Conservation (phyloP, 2,888 invertebrate genomes). For the Pseudococcus viburni region DNA sequence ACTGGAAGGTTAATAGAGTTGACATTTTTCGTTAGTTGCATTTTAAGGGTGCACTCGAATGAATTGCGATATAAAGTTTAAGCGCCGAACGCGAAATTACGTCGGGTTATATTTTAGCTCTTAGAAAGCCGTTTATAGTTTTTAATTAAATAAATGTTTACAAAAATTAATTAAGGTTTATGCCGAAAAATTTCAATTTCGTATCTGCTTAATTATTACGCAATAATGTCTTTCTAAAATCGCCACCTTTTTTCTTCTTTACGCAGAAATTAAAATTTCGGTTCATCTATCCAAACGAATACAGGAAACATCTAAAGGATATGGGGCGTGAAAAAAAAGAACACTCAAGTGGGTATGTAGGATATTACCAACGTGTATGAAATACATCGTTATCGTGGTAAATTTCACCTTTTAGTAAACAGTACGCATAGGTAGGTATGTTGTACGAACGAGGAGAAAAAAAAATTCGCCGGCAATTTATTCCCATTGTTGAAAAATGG, state of each 20-base stretch:
- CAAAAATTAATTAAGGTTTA: conserved; percentile 41
- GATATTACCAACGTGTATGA: too few relatives aligned
- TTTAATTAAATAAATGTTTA: conserved; percentile 41
- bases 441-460: neutral
- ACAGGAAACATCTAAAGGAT: too few relatives aligned
- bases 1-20: conserved; percentile 40
- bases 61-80: conserved; percentile 40
- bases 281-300: too few relatives aligned
- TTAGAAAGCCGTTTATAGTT: neutral
- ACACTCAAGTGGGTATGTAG: too few relatives aligned
- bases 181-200: conserved; percentile 13
- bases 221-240: neutral
- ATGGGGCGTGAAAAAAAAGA: too few relatives aligned
- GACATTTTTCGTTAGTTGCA: conserved; percentile 44
- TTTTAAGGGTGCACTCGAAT: conserved; percentile 29
- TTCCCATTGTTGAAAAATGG: conserved; percentile 34
- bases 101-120: neutral
- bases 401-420: neutral
- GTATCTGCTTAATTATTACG: neutral
- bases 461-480: neutral
- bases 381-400: too few relatives aligned
- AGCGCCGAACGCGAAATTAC: conserved; percentile 8
- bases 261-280: too few relatives aligned
- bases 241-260: too few relatives aligned
- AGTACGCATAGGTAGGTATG: neutral